phyloP scores from a whole-genome alignment of 2,113 vertebrate genomes.

The Brachyistius frenatus region DNA sequence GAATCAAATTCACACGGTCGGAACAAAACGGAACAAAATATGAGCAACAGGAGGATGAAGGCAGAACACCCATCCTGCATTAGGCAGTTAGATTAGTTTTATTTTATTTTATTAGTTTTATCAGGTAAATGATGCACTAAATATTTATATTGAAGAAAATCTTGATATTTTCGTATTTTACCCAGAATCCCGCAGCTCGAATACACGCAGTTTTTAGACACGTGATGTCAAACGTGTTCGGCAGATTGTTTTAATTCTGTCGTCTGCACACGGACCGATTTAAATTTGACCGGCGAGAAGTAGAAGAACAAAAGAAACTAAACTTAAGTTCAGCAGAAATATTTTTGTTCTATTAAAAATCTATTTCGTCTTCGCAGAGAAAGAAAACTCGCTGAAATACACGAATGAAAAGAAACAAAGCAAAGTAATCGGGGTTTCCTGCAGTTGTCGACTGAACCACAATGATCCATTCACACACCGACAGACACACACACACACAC shows the following conservation, averaged over 20 bases:
- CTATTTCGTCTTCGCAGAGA: neutral
- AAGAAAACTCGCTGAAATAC: neutral
- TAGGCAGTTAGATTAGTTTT: no score
- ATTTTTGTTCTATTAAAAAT: conserved; percentile 3
- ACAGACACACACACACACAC: conserved; percentile 1
- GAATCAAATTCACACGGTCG: no score
- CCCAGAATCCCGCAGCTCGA: no score
- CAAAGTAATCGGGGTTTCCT: neutral
- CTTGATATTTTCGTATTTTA: no score
- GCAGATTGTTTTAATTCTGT: neutral
- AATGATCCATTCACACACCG: conserved; percentile 6
- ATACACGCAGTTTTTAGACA: neutral
- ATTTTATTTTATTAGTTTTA: no score
- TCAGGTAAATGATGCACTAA: no score
- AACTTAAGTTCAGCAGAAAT: conserved; percentile 18
- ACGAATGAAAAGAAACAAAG: neutral
- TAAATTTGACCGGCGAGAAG: neutral
- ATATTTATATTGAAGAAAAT: no score
- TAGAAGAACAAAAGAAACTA: neutral
- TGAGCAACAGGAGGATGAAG: no score
- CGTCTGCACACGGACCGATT: neutral
- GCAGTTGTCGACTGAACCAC: conserved; percentile 8
- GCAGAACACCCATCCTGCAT: no score
- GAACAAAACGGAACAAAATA: no score
- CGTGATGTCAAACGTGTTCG: neutral